Evolutionary conservation across 2,888 invertebrate genomes (phyloP), one percentile per base, ranked within the genome.

Genomic region (Drosophila macrospina): DNA sequence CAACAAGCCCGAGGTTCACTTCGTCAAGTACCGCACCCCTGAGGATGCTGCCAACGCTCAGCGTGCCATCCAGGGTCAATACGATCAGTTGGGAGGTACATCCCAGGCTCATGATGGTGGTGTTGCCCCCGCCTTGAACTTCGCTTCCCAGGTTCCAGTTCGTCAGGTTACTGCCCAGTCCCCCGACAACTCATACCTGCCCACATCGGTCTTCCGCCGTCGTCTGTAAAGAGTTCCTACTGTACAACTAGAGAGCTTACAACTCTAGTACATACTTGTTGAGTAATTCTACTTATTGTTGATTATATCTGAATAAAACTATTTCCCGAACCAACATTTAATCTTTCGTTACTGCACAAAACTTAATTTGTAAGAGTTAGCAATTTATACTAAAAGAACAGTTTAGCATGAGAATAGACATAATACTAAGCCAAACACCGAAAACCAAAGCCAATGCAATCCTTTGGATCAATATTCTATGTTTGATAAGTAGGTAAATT

Each of bases 1-100:
- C 76, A 81, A 85, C 78, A 89, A 86, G 68, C 88, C 88, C 54
- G 89, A 88, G 74, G 88, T 88, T n/a, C 88, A 88, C 69, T 88
- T 88, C 57, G 88, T 90, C 71, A 90, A 90, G 72, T 90, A 90
- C 78, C 84, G 86, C 57, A 89, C 87, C 0, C 69, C 70, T 2
- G 83, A 87, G 71, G 90, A 90, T 72, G 90, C 89, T 59, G 85
- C 78, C 66, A 80, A 86, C 15, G 90, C 89, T 4, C 89, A 89
- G 73, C 66, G 66, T 0, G 78, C 85, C 26, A 90, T 90, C 55
- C 88, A 89, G 62, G 42, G 34, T 0, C 89, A 89, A 62, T 88
- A 89, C 65, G 88, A 89, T 26, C 68, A 72, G 37, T 28, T 87
- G 59, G 82, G 82, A 36, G 89, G 89, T 5, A 16, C 78, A 5